These are phyloP conservation scores for Herminia tarsipennalis DNA, from an alignment of 2,888 invertebrate species.

Conservation along the genomic window DNA sequence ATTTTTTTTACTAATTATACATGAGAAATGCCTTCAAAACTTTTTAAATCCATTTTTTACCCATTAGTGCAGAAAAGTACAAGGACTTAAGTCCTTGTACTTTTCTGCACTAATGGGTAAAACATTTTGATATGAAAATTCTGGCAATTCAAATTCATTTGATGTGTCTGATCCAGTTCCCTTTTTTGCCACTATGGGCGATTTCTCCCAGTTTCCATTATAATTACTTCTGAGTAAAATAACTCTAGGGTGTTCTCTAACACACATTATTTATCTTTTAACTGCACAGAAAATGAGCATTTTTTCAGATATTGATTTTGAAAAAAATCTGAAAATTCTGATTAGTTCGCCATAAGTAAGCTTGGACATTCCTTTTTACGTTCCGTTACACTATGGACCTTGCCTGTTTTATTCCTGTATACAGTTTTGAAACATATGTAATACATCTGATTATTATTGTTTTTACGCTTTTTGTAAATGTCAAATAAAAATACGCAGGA, in stretches of 20 bases:
- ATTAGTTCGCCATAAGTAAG: conserved; percentile 1
- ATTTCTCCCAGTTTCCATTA: conserved; percentile 31
- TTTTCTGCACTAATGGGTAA: conserved; percentile 14
- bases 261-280: conserved; percentile 24
- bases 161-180: conserved; percentile 9
- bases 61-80: conserved; percentile 11
- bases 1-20: background rate
- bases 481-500: conserved; percentile 1
- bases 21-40: background rate
- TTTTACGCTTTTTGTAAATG: background rate
- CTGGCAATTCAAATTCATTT: too few species aligned
- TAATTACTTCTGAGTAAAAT: conserved; percentile 27
- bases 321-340: conserved; percentile 1
- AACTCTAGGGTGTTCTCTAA: conserved; percentile 24
- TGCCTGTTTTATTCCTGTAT: conserved; percentile 1
- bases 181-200: conserved; percentile 19
- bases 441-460: background rate
- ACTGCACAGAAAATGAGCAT: conserved; percentile 21
- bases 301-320: conserved; percentile 12
- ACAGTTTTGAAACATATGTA: background rate
- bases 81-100: too few species aligned
- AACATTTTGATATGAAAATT: conserved; percentile 16
- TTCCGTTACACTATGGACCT: conserved; percentile 20
- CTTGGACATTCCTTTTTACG: conserved; percentile 17
- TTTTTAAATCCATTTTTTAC: conserved; percentile 1